Base-by-base conservation (phyloP, 2,888 invertebrate genomes). In the Ellobium chinense region DNA sequence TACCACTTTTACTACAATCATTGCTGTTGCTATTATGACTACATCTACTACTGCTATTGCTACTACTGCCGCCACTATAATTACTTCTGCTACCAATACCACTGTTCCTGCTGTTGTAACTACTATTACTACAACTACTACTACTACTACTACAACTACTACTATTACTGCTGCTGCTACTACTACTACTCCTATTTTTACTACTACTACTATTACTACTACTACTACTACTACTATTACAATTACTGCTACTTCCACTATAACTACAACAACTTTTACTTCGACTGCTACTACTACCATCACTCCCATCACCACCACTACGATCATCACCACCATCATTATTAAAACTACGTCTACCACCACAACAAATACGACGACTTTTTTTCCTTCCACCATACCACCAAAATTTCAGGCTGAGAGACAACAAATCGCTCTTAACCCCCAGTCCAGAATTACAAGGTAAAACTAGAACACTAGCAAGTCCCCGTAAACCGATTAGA, bases 121-220 rank as follows among this genome's bases (percentile, higher is more conserved):
- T 29, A 14, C 62, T 62, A 62, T 31, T 29, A 62, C 62, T 29
- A 62, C 62, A 9, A 29, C 62, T 46, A 56, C 36, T 68, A 56
- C 66, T 29, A 46, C 66, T 73, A 73, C 73, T 73, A 73, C 73
- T 34, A 56, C 73, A 36, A 79, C 79, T 65, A 79, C 73, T 58
- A 73, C 79, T 72, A 73, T 73, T 63, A 73, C 65, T 79, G 63
- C 73, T 63, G 63, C 79, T 63, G 73, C 79, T 65, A 70, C 79
- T 73, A 63, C 79, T 73, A 79, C 74, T 79, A 74, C 79, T 74
- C 65, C 73, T 54, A 66, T 73, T 73, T 66, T 56, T 79, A 65
- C 73, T 65, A 39, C 79, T 66, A 56, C 73, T 66, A 56, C 73
- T 56, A 63, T 66, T 74, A 74, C 65, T 46, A 74, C 73, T 66